Base-by-base conservation (phyloP, 2,797 vertebrate genomes). In the Ctenosaura bakeri region DNA sequence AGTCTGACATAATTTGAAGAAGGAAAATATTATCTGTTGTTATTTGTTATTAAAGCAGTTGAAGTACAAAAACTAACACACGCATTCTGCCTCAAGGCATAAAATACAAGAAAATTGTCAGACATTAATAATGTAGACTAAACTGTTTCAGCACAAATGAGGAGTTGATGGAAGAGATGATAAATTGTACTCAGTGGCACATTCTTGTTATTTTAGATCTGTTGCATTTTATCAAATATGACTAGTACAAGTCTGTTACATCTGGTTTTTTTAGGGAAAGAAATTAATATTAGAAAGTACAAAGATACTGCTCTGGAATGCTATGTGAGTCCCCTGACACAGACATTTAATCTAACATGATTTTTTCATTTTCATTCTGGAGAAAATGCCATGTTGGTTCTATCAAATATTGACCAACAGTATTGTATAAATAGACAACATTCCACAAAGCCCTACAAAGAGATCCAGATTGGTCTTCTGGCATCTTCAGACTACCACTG, bases 261-360 rank as follows among this genome's bases (percentile, higher is more conserved):
- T 96, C 95, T 94, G 97, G 73, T 2, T 59, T 64, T 59, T 26
- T 26, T 26, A 64, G 16, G 10, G 24, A 96, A 94, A 87, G 91
- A 89, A 97, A 98, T 98, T 98, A 78, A 78, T 97, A 98, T 98
- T 97, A 97, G 96, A 98, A 98, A 98, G 97, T 94, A 97, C 91
- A 93, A 93, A 90, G 83, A 89, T 93, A 93, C 92, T 96, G 95
- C 91, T 94, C 94, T 95, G 89, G 95, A 92, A 96, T 95, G 93
- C 88, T 95, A 97, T 98, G 98, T 97, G 95, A 96, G 94, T 95
- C 95, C 97, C 97, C 92, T 97, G 97, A 97, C 96, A 98, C 97
- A 97, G 98, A 96, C 97, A 91, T 95, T 42, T 96, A 97, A 97
- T 97, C 95, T 97, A 98, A 98, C 97, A 95, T 96, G 96, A 98